Conservation (phyloP, 2,113 vertebrate species). For the Chlamydotis undulata region DNA sequence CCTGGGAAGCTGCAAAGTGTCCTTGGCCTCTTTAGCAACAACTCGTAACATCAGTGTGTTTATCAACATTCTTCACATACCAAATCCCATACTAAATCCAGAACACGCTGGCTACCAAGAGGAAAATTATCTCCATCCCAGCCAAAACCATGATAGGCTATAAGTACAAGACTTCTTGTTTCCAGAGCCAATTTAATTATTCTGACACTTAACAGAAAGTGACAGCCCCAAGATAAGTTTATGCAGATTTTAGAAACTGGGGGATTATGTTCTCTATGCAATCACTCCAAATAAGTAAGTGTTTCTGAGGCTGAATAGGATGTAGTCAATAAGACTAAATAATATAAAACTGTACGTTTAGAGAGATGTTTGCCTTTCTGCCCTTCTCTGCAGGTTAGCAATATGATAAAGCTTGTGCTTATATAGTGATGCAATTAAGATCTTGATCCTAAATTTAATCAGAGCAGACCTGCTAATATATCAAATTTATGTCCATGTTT, state of each 20-base stretch:
- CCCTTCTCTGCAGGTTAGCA: not conserved
- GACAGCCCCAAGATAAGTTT: not conserved
- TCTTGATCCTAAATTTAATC: constrained; percentile 33
- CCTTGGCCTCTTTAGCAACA: too few relatives aligned
- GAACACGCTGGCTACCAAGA: too few relatives aligned
- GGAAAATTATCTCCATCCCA: too few relatives aligned
- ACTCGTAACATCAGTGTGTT: too few relatives aligned
- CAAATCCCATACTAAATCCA: too few relatives aligned
- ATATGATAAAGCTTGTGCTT: not conserved
- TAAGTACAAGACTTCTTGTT: not conserved
- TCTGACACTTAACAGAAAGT: not conserved
- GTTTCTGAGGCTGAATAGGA: not conserved
- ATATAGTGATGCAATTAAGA: constrained; percentile 25
- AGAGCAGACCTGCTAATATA: constrained; percentile 27
- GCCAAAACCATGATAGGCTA: too few relatives aligned
- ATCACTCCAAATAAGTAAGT: not conserved
- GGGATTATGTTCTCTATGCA: not conserved
- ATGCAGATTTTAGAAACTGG: not conserved
- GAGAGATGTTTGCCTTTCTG: not conserved
- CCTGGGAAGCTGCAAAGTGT: too few relatives aligned
- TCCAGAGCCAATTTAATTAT: not conserved
- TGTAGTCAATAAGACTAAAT: not conserved
- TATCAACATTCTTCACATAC: too few relatives aligned
- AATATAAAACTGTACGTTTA: not conserved
- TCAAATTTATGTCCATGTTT: constrained; percentile 32